These are phyloP conservation scores for Ataeniobius toweri DNA, from an alignment of 2,797 vertebrate species.

Conservation along the genomic window DNA sequence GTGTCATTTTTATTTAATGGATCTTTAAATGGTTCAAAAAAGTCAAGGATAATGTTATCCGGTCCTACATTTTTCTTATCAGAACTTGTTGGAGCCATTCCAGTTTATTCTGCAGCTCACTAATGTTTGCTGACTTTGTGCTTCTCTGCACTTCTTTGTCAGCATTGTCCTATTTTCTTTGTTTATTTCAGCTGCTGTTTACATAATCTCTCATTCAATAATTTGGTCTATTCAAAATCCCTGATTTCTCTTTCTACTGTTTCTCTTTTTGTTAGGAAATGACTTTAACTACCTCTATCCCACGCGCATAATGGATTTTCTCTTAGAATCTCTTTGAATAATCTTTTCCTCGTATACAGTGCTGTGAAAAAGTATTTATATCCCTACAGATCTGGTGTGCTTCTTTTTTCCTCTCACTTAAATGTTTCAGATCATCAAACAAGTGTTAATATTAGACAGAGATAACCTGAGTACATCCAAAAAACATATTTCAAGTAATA, in stretches of 20 bases:
- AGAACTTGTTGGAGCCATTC: conserved; percentile 10
- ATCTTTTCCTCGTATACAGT: neutral
- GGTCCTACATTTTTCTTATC: conserved; percentile 9
- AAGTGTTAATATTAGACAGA: neutral
- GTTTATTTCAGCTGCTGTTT: conserved; percentile 22
- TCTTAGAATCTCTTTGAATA: neutral
- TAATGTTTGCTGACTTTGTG: conserved; percentile 18
- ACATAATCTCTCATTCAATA: conserved; percentile 19
- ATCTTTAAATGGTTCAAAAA: conserved; percentile 9
- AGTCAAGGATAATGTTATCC: conserved; percentile 8
- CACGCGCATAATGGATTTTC: neutral
- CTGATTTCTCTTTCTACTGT: neutral
- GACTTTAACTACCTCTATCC: neutral
- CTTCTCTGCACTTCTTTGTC: conserved; percentile 32
- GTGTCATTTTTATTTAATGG: conserved; percentile 5
- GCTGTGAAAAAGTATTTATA: neutral
- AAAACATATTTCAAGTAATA: neutral
- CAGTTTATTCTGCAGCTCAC: conserved; percentile 36
- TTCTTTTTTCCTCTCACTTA: neutral
- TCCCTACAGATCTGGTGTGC: neutral
- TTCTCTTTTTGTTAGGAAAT: neutral
- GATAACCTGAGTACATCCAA: neutral
- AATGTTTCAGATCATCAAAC: neutral
- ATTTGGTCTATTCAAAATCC: conserved; percentile 20
- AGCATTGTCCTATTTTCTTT: conserved; percentile 41